A percentile compares a stretch with the other conserved stretches of the same genome.
Conservation (phyloP, 1,140 invertebrate species). For the Philopotamus ludificatus region DNA sequence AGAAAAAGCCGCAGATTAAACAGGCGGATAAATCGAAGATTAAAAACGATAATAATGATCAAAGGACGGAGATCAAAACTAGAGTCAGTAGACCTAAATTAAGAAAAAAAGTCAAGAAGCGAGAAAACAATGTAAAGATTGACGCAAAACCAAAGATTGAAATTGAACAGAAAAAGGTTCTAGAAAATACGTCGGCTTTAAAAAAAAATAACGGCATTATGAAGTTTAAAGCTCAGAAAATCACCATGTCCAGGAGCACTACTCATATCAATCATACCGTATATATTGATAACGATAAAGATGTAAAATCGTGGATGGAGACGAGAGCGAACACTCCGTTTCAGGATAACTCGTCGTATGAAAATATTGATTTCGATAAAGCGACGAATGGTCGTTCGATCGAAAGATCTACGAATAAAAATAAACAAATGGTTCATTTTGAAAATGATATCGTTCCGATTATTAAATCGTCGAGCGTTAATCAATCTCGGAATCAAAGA, state of each 20-base stretch:
- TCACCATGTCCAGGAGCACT: conserved; percentile 34
- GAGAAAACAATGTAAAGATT: conserved; percentile 5
- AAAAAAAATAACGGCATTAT: conserved; percentile 7
- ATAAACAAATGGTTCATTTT: conserved; percentile 4
- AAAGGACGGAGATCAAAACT: background rate
- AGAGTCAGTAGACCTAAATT: background rate
- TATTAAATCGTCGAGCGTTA: background rate
- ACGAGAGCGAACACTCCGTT: conserved; percentile 47
- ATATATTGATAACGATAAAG: conserved; percentile 51
- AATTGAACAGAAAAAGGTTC: background rate
- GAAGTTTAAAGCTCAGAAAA: conserved; percentile 40
- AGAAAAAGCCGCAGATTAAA: background rate
- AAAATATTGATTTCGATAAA: conserved; percentile 31
- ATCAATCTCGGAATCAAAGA: background rate
- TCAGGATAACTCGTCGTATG: conserved; percentile 32
- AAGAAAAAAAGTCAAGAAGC: conserved; percentile 16
- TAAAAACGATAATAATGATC: background rate
- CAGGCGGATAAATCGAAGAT: background rate
- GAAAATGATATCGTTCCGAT: conserved; percentile 19
- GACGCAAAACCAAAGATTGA: background rate
- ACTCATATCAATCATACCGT: conserved; percentile 37
- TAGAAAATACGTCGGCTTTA: background rate
- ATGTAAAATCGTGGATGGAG: conserved; percentile 56
- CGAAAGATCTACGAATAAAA: background rate
- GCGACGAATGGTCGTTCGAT: conserved; percentile 8